Evolutionary conservation across 2,797 vertebrate genomes (phyloP).

Genomic region (Eulemur mongoz): DNA sequence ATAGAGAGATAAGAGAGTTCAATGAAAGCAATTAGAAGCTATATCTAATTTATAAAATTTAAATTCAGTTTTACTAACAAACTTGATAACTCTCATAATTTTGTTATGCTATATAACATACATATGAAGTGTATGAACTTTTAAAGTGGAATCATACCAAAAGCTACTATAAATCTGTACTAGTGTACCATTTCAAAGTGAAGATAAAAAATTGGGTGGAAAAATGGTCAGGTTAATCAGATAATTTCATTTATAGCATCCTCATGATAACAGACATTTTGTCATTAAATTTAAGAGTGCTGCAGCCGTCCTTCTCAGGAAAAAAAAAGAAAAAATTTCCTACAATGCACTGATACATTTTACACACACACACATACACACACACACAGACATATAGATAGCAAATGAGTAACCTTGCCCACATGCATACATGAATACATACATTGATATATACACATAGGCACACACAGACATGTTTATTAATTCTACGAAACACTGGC

Average conservation of each 20-base stretch:
- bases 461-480: background rate
- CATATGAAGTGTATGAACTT: background rate
- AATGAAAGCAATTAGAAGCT: background rate
- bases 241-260: conserved; percentile 14
- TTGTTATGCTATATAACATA: background rate
- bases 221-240: background rate
- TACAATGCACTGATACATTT: background rate
- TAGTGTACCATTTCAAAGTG: background rate
- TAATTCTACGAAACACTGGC: background rate
- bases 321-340: conserved; percentile 1
- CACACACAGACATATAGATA: background rate
- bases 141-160: background rate
- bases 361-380: background rate
- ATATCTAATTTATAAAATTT: background rate
- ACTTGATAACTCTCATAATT: background rate
- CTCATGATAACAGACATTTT: background rate
- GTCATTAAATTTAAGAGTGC: conserved; percentile 20
- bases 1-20: background rate
- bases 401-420: background rate
- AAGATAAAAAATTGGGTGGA: background rate
- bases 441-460: background rate
- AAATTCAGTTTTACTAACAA: conserved; percentile 43
- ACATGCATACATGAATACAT: background rate
- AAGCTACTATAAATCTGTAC: background rate
- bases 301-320: background rate